Evolutionary conservation across 2,797 vertebrate genomes (phyloP).

Genomic region (Rhinatrema bivittatum): DNA sequence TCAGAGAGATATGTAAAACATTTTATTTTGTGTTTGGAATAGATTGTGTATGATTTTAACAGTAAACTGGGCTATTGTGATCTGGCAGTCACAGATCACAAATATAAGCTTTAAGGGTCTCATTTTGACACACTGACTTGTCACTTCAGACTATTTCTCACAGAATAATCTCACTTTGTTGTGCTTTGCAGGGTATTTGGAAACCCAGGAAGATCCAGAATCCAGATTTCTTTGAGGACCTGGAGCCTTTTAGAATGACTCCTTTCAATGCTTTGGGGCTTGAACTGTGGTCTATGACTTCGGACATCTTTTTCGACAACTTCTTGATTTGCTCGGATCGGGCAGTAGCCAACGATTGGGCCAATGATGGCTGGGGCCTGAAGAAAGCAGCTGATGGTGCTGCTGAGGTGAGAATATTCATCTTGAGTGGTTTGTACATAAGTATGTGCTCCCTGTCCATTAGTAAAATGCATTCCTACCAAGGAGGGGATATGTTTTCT

Average conservation of each 20-base stretch:
- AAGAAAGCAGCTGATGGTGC: slow-evolving; percentile 94
- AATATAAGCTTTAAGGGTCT: too few relatives aligned
- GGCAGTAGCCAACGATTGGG: slow-evolving; percentile 82
- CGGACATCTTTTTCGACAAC: slow-evolving; percentile 97
- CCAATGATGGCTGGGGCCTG: slow-evolving; percentile 84
- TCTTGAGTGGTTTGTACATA: not conserved
- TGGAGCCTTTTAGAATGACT: slow-evolving; percentile 90
- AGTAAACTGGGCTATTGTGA: too few relatives aligned
- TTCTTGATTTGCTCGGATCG: slow-evolving; percentile 87
- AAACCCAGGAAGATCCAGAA: slow-evolving; percentile 92
- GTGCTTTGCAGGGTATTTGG: slow-evolving; percentile 79
- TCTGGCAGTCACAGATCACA: too few relatives aligned
- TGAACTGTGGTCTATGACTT: slow-evolving; percentile 97
- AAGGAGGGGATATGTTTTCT: too few relatives aligned
- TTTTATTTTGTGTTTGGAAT: too few relatives aligned
- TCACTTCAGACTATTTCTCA: too few relatives aligned
- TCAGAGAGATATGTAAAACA: too few relatives aligned
- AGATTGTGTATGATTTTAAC: too few relatives aligned
- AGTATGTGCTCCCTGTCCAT: too few relatives aligned
- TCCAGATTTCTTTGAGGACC: slow-evolving; percentile 91
- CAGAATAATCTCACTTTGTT: not conserved
- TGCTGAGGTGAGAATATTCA: slow-evolving; percentile 77
- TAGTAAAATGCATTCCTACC: too few relatives aligned
- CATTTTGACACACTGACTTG: too few relatives aligned
- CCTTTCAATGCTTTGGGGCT: slow-evolving; percentile 86